These are phyloP conservation scores for Acronicta aceris DNA, from an alignment of 2,888 invertebrate species.

Conservation along the genomic window DNA sequence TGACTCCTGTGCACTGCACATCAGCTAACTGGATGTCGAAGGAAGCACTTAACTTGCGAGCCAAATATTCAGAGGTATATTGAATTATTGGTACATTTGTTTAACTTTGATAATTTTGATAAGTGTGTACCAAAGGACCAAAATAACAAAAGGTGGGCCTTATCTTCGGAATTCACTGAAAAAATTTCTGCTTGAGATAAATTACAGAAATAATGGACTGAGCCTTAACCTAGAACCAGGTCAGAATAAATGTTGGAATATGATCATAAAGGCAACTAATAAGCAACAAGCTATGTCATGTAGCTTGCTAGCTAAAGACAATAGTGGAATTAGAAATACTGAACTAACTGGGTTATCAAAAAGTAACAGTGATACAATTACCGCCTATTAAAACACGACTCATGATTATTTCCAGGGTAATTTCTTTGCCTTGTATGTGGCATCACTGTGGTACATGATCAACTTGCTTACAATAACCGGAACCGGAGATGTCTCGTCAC, in stretches of 20 bases:
- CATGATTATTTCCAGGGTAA: constrained; percentile 63
- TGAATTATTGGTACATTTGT: not conserved
- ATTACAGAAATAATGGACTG: too few species aligned
- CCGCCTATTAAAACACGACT: not conserved
- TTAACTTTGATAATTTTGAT: too few species aligned
- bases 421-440: constrained; percentile 81
- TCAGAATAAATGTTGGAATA: too few species aligned
- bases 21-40: constrained; percentile 84
- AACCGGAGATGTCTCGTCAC: constrained; percentile 85
- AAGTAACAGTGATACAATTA: too few species aligned
- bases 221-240: too few species aligned
- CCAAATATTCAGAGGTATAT: constrained; percentile 72
- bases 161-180: too few species aligned
- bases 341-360: too few species aligned
- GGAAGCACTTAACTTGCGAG: constrained; percentile 74
- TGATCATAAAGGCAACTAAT: too few species aligned
- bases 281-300: too few species aligned
- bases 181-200: not conserved
- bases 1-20: constrained; percentile 80
- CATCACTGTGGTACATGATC: constrained; percentile 85
- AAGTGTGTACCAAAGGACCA: too few species aligned
- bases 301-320: too few species aligned
- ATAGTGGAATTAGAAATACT: too few species aligned
- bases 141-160: not conserved
- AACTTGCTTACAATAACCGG: constrained; percentile 87